phyloP scores from a whole-genome alignment of 2,888 invertebrate genomes.

The Patella depressa region DNA sequence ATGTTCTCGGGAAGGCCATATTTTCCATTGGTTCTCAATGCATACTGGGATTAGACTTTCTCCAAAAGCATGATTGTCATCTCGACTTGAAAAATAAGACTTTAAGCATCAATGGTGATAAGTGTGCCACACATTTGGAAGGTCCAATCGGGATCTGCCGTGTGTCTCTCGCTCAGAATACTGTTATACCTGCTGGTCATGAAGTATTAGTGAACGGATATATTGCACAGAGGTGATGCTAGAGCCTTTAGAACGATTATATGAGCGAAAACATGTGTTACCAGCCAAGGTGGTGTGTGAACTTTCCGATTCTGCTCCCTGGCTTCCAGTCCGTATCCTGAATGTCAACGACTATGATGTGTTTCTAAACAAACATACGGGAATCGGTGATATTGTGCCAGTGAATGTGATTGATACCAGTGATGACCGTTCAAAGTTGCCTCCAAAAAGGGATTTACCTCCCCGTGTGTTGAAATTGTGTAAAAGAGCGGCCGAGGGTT shows the following conservation, averaged over 20 bases:
- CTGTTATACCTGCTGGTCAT: neutral
- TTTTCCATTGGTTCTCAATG: constrained; percentile 1
- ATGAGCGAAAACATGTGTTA: too few species aligned
- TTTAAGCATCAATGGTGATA: neutral
- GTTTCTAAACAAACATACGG: neutral
- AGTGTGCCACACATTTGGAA: neutral
- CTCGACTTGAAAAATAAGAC: neutral
- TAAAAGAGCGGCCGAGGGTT: neutral
- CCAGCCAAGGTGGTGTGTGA: too few species aligned
- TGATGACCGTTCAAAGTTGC: neutral
- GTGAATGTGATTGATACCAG: neutral
- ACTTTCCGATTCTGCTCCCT: too few species aligned
- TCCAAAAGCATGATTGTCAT: neutral
- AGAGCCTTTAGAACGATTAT: neutral
- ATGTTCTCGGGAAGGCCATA: neutral
- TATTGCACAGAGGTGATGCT: neutral
- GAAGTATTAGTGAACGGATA: neutral
- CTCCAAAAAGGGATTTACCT: neutral
- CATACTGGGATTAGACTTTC: neutral
- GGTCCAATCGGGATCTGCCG: constrained; percentile 3
- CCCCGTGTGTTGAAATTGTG: neutral
- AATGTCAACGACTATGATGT: neutral
- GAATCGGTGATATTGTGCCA: neutral
- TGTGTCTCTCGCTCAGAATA: constrained; percentile 2
- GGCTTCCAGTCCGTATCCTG: too few species aligned